Evolutionary conservation across 1,140 invertebrate genomes (phyloP), one percentile per base, ranked within the genome.

Genomic region (Drosophila rufa): DNA sequence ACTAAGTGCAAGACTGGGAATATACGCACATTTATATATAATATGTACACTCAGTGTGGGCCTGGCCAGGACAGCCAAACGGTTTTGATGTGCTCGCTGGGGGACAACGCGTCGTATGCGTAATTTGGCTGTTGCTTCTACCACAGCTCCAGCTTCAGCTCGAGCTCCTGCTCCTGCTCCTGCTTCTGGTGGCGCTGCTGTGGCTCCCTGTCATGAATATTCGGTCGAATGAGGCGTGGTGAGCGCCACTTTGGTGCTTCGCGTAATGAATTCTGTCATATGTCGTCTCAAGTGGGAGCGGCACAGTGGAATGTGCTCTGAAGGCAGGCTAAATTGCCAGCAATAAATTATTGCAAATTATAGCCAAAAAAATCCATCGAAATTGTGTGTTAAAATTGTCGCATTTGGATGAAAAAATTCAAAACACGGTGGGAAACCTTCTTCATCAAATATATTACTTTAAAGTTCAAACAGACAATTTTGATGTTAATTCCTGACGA

Each of bases 261-360:
- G 25, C 61, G 17, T 50, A 79, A 82, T 82, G 69, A 82, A 79
- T 82, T 82, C 75, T 75, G 69, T 50, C 80, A 75, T 79, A 79
- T 60, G 60, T 48, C 53, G 65, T 14, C 45, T 67, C 17, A 30
- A 67, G 65, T 68, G 62, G 62, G 4, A 42, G 46, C 12, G 36
- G 61, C 25, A 68, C 65, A 50, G 65, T 42, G 65, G 40, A 40
- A 47, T 30, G 9, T 40, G 22, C 15, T 30, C 45, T 22, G 3
- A 5, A 5, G 9, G 38, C 47, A 40, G 8, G n/a, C 11, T 1
- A 17, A 19, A n/a, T 12, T 8, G 12, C 17, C 15, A 5, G n/a
- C 38, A n/a, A 36, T 17, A 46, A 46, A 19, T 40, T 15, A 2
- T 15, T 4, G 17, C 0, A 62, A 33, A 33, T 17, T 33, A 12